Base-by-base conservation (phyloP, 2,113 vertebrate species). In the Butorides virescens region DNA sequence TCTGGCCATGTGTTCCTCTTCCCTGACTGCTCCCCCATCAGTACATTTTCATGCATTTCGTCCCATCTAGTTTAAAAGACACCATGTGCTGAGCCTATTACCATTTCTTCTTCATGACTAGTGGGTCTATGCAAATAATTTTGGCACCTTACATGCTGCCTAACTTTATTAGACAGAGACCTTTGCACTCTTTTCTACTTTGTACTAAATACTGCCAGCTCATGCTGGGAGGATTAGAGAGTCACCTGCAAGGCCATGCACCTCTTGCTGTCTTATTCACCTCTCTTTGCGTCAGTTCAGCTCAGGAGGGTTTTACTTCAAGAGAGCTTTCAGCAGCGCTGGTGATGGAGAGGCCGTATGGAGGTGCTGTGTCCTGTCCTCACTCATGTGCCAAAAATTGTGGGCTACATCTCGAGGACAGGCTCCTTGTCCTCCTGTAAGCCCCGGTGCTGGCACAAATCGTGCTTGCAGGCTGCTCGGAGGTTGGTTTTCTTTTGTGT, bases 341-440 rank as follows among this genome's bases (percentile, higher is more conserved):
- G 36, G 27, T 44, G 55, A 81, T 66, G 68, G 34, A 65, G 67
- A 37, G 19, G 23, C 63, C 15, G 0, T 20, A 13, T 8, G 27
- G 68, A 94, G 39, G 15, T 74, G 50, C 36, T 39, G 21, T 34
- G 50, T 70, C 77, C 21, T 65, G 49, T 87, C 36, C 73, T 58
- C 59, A 47, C 30, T 62, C 14, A 7, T 6, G 20, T 10, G 8
- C 29, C 59, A 47, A 65, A n/a, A 52, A 44, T 2, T 23, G 13
- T 66, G 68, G 12, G 23, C 27, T 66, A 5, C 5, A 2, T 53
- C 36, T 78, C 4, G 1, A 62, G 13, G 10, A 49, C 0, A 4
- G 39, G 32, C 14, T 90, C 37, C 74, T 90, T 72, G 65, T 88
- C 85, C 87, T 89, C 34, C 88, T 47, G 27, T 68, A 89, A 58